Evolutionary conservation across 2,888 invertebrate genomes (phyloP).

Genomic region (Drosophila subsilvestris): DNA sequence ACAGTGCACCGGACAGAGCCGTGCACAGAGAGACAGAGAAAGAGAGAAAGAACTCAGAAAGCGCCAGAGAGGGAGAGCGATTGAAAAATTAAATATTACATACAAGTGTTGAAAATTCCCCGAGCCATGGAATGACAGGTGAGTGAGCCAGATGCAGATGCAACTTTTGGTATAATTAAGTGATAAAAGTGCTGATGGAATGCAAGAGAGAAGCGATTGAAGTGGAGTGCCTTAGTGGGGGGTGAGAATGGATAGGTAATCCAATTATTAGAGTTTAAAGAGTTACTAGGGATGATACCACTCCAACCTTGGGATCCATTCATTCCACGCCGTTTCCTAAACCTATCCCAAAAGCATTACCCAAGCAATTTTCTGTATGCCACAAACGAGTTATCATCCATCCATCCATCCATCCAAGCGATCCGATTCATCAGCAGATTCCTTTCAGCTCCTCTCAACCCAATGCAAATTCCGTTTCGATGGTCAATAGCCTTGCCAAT

Average conservation of each 20-base stretch:
- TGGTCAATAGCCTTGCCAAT: constrained; percentile 43
- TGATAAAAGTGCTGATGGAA: constrained; percentile 14
- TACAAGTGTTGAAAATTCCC: constrained; percentile 4
- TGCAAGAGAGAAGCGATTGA: background rate
- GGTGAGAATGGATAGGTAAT: background rate
- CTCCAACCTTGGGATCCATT: too few species aligned
- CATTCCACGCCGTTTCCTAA: background rate
- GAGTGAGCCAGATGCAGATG: constrained; percentile 26
- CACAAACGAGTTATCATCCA: constrained; percentile 36
- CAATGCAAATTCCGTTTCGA: constrained; percentile 9
- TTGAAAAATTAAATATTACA: background rate
- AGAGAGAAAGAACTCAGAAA: background rate
- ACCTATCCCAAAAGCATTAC: too few species aligned
- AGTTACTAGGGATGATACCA: background rate
- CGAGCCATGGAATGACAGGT: constrained; percentile 23
- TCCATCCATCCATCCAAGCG: constrained; percentile 17
- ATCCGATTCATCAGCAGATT: constrained; percentile 40
- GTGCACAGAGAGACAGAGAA: background rate
- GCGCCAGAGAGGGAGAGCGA: background rate
- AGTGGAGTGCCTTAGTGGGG: background rate
- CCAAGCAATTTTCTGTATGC: constrained; percentile 23
- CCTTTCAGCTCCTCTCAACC: constrained; percentile 4
- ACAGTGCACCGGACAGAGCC: background rate
- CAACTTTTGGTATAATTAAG: constrained; percentile 30
- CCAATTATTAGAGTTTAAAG: background rate